Evolutionary conservation across 1,140 invertebrate species (phyloP).

Genomic region (Leptestheria dahalacensis): DNA sequence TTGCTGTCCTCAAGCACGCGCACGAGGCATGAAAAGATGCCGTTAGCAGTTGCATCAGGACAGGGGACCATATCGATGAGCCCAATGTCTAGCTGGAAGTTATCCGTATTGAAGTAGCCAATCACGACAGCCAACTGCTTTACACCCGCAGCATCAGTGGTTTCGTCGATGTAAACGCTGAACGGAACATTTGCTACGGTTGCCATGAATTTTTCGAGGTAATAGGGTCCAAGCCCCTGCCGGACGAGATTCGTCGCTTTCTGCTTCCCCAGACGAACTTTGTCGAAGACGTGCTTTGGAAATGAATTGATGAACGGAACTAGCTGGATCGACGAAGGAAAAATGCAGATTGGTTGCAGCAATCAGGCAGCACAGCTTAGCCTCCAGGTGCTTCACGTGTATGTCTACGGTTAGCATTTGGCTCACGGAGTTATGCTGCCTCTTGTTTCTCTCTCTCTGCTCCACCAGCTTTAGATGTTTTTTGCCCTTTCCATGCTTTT

Average conservation of each 20-base stretch:
- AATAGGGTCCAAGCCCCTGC: background rate
- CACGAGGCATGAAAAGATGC: background rate
- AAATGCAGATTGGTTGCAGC: background rate
- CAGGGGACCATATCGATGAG: background rate
- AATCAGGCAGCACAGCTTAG: background rate
- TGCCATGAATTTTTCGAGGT: background rate
- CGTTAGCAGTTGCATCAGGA: background rate
- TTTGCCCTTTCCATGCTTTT: too few relatives aligned
- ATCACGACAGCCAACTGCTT: background rate
- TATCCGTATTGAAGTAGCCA: background rate
- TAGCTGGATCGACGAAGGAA: background rate
- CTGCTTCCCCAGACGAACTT: background rate
- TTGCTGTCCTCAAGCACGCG: background rate
- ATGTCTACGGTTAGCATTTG: background rate
- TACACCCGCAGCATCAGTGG: background rate
- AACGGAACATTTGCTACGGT: background rate
- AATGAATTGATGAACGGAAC: background rate
- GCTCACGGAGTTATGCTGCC: background rate
- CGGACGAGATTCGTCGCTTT: slow-evolving; percentile 1
- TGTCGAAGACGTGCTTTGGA: background rate
- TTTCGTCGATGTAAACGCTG: background rate
- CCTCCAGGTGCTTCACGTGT: background rate
- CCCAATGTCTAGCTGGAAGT: background rate
- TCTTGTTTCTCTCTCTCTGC: too few relatives aligned
- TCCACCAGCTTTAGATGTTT: too few relatives aligned